Conservation (phyloP, 53 echinoderm and acorn worm species). For the Luidia sarsii region DNA sequence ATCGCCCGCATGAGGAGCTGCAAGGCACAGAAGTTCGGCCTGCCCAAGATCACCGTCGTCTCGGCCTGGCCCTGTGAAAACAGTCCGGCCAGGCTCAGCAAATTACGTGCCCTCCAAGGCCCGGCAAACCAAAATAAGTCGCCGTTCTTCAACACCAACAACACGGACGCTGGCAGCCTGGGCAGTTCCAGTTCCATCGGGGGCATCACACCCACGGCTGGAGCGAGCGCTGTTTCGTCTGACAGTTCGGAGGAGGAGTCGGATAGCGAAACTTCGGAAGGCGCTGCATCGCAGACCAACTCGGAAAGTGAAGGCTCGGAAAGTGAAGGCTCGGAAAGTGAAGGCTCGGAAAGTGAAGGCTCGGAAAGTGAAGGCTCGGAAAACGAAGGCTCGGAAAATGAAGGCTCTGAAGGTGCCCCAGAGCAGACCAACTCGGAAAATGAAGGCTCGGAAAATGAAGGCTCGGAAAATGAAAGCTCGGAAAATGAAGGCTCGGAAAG, state of each 20-base stretch:
- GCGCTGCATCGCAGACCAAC: too few species aligned
- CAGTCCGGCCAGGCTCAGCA: not conserved
- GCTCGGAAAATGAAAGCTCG: not conserved
- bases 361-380: not conserved
- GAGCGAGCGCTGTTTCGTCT: too few species aligned
- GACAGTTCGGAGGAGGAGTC: too few species aligned
- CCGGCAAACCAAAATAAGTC: too few species aligned
- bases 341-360: slow-evolving; percentile 8
- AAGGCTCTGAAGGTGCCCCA: not conserved
- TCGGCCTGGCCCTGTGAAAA: not conserved
- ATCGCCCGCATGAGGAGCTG: slow-evolving; percentile 14
- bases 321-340: not conserved
- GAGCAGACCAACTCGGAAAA: too few species aligned
- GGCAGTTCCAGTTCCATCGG: not conserved
- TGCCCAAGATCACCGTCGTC: not conserved
- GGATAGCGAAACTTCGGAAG: too few species aligned
- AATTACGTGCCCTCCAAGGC: too few species aligned
- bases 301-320: too few species aligned
- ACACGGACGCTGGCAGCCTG: too few species aligned
- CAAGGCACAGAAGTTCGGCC: not conserved
- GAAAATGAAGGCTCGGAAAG: not conserved
- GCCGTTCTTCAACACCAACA: too few species aligned
- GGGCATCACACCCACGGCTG: too few species aligned
- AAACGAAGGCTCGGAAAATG: not conserved
- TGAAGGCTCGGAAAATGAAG: too few species aligned